phyloP scores from a whole-genome alignment of 2,113 vertebrate species.

The Chloroceryle aenea region DNA sequence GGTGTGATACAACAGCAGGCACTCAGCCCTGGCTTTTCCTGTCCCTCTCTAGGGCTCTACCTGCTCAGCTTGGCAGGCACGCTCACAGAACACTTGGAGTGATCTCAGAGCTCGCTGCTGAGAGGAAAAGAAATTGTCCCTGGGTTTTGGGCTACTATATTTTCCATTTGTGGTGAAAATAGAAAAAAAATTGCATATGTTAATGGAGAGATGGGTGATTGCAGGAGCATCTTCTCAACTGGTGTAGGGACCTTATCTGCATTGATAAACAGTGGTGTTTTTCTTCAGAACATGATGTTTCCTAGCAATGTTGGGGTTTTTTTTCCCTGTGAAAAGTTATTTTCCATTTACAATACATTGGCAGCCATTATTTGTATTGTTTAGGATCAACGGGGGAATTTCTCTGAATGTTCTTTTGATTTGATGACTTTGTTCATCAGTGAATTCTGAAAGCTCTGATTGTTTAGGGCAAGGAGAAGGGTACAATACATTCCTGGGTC shows the following conservation, averaged over 20 bases:
- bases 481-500: background rate
- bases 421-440: conserved; percentile 62
- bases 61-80: background rate
- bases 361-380: conserved; percentile 59
- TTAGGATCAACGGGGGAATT: conserved; percentile 47
- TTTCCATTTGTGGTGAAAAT: background rate
- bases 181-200: background rate
- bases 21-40: background rate
- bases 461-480: conserved; percentile 58
- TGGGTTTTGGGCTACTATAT: background rate
- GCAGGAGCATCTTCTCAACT: background rate
- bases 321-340: conserved; percentile 13
- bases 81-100: background rate
- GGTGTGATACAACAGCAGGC: background rate
- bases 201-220: background rate
- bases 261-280: background rate
- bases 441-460: conserved; percentile 68
- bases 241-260: background rate
- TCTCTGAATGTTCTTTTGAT: conserved; percentile 69
- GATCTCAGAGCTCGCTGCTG: background rate
- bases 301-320: background rate
- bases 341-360: background rate
- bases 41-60: background rate
- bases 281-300: background rate
- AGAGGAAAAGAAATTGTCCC: background rate